Base-by-base conservation (phyloP, 1,140 invertebrate genomes). In the Pemphigus obesinymphae region DNA sequence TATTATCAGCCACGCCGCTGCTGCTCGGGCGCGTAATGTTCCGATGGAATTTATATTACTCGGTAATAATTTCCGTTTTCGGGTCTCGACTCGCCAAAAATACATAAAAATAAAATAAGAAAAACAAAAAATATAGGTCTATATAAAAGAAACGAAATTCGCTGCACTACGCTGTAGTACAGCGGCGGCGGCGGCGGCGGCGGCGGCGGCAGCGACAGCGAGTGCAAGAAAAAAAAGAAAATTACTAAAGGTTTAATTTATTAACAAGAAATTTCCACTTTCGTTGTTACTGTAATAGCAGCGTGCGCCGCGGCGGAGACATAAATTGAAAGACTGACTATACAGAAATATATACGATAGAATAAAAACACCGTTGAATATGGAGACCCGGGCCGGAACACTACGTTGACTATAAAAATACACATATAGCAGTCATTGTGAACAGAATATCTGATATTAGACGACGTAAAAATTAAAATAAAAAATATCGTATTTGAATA, bases 41-140 rank as follows among this genome's bases (percentile, higher is more conserved):
- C 31, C 73, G 73, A 76, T 45, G 76, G 76, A 80, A 80, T 80
- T 80, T 80, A 61, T 80, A 80, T 80, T 43, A 26, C 55, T 43
- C 15, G 31, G 50, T 80, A 80, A 80, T 80, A 80, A 78, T 80
- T 80, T 80, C 37, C 26, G 31, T 78, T 78, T 78, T 78, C 75
- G 55, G 26, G 53, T 43, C 76, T 80, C 8, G 26, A 40, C 37
- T n/a, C 29, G 40, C 73, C 48, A 26, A 55, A 58, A 58, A n/a
- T n/a, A n/a, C n/a, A n/a, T n/a, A n/a, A 76, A 76, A 76, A 53
- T 7, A 50, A 75, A 73, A 50, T 3, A 8, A n/a, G 23, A 13
- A 68, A 40, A 26, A 43, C 15, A 7, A 45, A 70, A n/a, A n/a
- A n/a, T n/a, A n/a, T n/a, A n/a, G n/a, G n/a, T n/a, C n/a, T n/a